Percentiles rank a stretch among this genome's conserved stretches.
Evolutionary conservation across 2,888 invertebrate species (phyloP).

Genomic region (Mesochorus sp.): DNA sequence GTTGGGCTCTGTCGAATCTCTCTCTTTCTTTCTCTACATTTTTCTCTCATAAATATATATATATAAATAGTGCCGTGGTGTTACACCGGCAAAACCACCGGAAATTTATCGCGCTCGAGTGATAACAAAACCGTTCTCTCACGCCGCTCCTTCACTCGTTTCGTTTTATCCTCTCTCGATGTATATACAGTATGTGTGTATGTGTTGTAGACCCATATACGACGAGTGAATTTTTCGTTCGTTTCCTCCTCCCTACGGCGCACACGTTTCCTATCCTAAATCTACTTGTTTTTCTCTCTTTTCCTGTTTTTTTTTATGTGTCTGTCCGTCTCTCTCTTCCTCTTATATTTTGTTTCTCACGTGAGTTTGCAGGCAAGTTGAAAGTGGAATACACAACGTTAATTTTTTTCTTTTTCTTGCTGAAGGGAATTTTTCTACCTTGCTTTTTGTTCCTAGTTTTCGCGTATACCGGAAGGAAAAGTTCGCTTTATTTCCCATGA

Average conservation of each 20-base stretch:
- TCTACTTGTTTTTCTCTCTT: not conserved
- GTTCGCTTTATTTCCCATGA: constrained; percentile 51
- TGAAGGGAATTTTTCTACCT: not conserved
- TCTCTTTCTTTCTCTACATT: not conserved
- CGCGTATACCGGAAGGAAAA: constrained; percentile 9
- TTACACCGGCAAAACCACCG: constrained; percentile 34
- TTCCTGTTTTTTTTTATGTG: not conserved
- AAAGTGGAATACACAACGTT: constrained; percentile 35
- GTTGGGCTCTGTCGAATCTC: not conserved
- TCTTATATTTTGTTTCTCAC: not conserved
- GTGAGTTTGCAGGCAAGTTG: constrained; percentile 20
- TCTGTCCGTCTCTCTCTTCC: not conserved
- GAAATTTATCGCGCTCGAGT: constrained; percentile 52
- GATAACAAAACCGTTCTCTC: constrained; percentile 49
- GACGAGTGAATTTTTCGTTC: constrained; percentile 47
- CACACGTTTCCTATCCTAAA: not conserved
- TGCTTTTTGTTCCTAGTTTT: not conserved
- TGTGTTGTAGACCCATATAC: not conserved
- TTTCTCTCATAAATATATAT: not conserved
- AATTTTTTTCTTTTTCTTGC: constrained; percentile 29
- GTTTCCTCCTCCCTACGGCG: constrained; percentile 13
- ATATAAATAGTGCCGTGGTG: constrained; percentile 6
- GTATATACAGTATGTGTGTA: too few species aligned
- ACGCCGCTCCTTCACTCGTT: constrained; percentile 36
- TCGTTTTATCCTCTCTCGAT: constrained; percentile 22